A percentile compares a stretch with the other conserved stretches of the same genome.
phyloP scores from a whole-genome alignment of 2,888 invertebrate genomes.

The Chymomyza caudatula region DNA sequence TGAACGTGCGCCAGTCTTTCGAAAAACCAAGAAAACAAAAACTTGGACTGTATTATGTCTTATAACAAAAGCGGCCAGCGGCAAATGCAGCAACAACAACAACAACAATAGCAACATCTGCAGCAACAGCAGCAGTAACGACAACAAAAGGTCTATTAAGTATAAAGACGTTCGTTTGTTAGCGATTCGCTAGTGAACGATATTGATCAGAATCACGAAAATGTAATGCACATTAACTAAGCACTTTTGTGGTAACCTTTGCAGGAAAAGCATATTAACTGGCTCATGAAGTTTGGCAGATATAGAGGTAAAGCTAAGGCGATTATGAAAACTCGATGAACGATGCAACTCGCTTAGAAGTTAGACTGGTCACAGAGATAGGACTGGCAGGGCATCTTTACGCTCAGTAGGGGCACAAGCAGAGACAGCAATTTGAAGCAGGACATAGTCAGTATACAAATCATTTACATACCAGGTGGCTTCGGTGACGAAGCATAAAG shows the following conservation, averaged over 20 bases:
- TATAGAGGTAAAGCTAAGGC: background rate
- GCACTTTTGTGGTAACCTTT: slow-evolving; percentile 34
- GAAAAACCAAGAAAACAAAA: slow-evolving; percentile 5
- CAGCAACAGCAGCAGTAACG: slow-evolving; percentile 5
- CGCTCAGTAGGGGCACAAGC: no score
- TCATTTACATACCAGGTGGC: no score
- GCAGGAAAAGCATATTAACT: background rate
- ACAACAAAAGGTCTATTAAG: slow-evolving; percentile 61
- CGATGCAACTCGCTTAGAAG: no score
- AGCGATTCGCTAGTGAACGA: slow-evolving; percentile 35
- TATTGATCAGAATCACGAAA: slow-evolving; percentile 69
- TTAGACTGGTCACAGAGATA: no score
- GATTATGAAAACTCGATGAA: no score
- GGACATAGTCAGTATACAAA: no score
- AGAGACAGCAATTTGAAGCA: no score
- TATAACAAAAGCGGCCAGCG: background rate
- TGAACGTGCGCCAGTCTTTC: slow-evolving; percentile 24
- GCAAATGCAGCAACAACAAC: slow-evolving; percentile 5
- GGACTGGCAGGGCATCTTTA: no score
- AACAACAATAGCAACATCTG: slow-evolving; percentile 14
- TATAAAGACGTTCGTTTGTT: slow-evolving; percentile 47
- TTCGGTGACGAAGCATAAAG: no score
- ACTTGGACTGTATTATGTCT: slow-evolving; percentile 49
- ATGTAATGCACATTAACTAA: slow-evolving; percentile 68
- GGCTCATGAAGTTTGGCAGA: slow-evolving; percentile 13